Evolutionary conservation across 2,888 invertebrate species (phyloP).

Genomic region (Alentia gelatinosa): DNA sequence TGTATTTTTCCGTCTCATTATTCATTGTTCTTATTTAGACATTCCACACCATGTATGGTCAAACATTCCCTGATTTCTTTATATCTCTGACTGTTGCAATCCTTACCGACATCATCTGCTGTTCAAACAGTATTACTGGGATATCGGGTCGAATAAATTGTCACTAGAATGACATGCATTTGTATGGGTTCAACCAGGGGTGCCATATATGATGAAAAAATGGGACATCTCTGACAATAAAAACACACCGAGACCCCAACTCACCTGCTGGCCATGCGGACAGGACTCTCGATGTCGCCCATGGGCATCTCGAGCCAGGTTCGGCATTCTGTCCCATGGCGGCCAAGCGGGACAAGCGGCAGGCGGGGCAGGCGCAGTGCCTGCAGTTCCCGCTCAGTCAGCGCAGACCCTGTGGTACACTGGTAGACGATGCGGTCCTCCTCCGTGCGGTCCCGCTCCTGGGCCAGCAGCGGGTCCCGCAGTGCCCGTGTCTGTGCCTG

Average conservation of each 20-base stretch:
- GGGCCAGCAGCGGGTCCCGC: conserved; percentile 74
- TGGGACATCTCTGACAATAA: neutral
- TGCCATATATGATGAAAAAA: neutral
- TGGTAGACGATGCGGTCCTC: conserved; percentile 76
- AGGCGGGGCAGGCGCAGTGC: conserved; percentile 71
- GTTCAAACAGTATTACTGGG: no score
- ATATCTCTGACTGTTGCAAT: no score
- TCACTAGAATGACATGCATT: no score
- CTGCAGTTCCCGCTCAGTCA: conserved; percentile 74
- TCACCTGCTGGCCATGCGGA: conserved; percentile 71
- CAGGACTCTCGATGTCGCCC: conserved; percentile 77
- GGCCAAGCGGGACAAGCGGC: conserved; percentile 77
- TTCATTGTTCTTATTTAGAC: no score
- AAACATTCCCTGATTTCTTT: no score
- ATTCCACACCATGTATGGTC: no score
- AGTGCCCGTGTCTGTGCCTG: conserved; percentile 70
- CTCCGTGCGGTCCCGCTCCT: conserved; percentile 70
- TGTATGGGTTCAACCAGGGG: no score
- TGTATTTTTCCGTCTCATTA: no score
- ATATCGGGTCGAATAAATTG: no score
- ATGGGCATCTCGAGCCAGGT: conserved; percentile 78
- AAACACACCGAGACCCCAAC: neutral
- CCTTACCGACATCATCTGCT: no score
- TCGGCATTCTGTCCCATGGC: conserved; percentile 76
- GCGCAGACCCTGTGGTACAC: conserved; percentile 75